Percentiles rank a stretch among this genome's conserved stretches.
These are phyloP conservation scores for Ochotona curzoniae DNA, from an alignment of 2,113 vertebrate species.

Conservation along the genomic window DNA sequence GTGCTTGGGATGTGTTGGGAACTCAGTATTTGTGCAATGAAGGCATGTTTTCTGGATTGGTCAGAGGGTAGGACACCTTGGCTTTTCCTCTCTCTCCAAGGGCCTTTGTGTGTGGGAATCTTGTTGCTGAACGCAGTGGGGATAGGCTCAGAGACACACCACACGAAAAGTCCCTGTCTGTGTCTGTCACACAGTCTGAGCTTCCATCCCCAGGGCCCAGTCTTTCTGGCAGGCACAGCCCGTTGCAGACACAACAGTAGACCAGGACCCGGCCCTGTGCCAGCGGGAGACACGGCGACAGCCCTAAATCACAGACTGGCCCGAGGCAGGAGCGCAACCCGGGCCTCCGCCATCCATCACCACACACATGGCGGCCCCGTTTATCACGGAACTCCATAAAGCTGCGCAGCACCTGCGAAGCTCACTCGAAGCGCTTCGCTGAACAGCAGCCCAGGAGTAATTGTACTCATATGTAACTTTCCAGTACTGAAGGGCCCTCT, in stretches of 20 bases:
- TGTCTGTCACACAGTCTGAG: accelerated
- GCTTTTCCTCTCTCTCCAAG: neutral
- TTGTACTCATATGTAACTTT: constrained; percentile 51
- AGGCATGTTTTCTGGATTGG: neutral
- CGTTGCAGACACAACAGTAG: neutral
- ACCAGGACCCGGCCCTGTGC: accelerated
- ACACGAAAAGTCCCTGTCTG: no score
- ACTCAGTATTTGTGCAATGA: neutral
- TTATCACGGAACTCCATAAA: neutral
- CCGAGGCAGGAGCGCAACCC: neutral
- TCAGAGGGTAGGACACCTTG: neutral
- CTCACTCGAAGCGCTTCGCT: neutral
- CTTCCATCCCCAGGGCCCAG: neutral
- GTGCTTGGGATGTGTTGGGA: neutral
- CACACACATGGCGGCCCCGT: accelerated
- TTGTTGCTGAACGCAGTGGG: neutral
- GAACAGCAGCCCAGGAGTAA: neutral
- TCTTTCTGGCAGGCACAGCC: accelerated
- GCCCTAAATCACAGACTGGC: constrained; percentile 41
- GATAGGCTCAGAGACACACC: neutral
- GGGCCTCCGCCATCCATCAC: neutral
- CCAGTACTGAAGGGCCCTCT: neutral
- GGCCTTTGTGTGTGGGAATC: neutral
- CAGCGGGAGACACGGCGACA: neutral
- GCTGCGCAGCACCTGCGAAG: neutral